Percentiles rank a stretch among this genome's conserved stretches.
phyloP scores from a whole-genome alignment of 2,888 invertebrate genomes.

The Axea sp. region DNA sequence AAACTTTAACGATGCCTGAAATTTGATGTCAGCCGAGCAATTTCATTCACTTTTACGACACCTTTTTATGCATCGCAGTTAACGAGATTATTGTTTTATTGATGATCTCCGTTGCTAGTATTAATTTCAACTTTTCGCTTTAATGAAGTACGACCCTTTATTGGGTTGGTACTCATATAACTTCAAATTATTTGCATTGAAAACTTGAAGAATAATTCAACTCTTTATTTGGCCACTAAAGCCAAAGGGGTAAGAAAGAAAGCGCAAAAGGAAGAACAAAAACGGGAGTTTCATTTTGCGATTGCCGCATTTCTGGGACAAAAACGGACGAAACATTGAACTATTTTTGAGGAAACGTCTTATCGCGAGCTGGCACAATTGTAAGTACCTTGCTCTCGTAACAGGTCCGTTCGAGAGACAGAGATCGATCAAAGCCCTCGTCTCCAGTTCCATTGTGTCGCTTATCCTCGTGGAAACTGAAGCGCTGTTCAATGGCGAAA shows the following conservation, averaged over 20 bases:
- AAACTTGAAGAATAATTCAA: background rate
- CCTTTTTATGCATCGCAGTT: no score
- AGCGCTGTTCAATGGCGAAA: background rate
- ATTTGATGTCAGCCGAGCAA: no score
- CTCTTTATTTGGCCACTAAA: background rate
- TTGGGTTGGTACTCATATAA: no score
- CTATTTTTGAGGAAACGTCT: background rate
- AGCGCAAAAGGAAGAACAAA: background rate
- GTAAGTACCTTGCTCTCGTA: conserved; percentile 71
- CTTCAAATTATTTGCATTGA: no score
- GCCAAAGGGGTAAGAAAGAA: background rate
- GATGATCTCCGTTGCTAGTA: no score
- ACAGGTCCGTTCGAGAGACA: conserved; percentile 70
- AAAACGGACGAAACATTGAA: background rate
- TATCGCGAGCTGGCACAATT: conserved; percentile 10
- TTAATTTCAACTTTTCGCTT: no score
- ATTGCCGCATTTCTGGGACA: background rate
- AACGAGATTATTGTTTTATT: no score
- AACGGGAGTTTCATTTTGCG: background rate
- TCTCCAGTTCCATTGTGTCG: conserved; percentile 72
- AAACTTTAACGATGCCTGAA: no score
- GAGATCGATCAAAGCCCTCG: conserved; percentile 71
- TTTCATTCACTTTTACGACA: no score
- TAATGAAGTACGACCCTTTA: no score
- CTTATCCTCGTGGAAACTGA: background rate